These are phyloP conservation scores for Hemitrygon akajei DNA, from an alignment of 2,797 vertebrate species.

Conservation along the genomic window DNA sequence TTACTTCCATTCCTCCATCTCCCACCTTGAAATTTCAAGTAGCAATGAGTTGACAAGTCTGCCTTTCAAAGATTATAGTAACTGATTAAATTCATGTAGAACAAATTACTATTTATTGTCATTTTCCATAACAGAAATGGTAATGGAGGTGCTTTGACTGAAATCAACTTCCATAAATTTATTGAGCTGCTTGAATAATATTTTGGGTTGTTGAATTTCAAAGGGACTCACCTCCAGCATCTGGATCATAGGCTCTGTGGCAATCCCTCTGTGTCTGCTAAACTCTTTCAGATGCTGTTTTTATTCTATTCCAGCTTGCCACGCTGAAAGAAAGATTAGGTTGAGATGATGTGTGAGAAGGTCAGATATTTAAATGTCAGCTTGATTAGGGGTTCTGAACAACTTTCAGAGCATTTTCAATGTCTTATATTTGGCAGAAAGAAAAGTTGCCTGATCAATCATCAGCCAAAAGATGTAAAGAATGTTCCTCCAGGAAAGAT, in stretches of 20 bases:
- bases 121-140: background rate
- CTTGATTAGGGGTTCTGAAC: background rate
- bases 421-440: background rate
- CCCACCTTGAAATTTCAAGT: background rate
- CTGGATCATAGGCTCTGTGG: background rate
- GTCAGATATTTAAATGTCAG: background rate
- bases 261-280: too few species aligned
- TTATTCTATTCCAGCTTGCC: background rate
- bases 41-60: background rate
- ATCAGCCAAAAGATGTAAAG: background rate
- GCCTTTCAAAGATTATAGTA: background rate
- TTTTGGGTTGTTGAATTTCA: background rate
- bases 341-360: background rate
- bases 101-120: background rate
- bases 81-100: background rate
- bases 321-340: background rate
- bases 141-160: background rate
- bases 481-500: background rate
- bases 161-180: background rate
- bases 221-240: background rate
- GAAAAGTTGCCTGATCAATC: background rate
- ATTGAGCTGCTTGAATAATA: background rate
- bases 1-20: background rate
- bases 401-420: background rate
- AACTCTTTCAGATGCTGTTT: background rate